Evolutionary conservation across 2,113 vertebrate species (phyloP).

Genomic region (Dasyornis broadbenti): DNA sequence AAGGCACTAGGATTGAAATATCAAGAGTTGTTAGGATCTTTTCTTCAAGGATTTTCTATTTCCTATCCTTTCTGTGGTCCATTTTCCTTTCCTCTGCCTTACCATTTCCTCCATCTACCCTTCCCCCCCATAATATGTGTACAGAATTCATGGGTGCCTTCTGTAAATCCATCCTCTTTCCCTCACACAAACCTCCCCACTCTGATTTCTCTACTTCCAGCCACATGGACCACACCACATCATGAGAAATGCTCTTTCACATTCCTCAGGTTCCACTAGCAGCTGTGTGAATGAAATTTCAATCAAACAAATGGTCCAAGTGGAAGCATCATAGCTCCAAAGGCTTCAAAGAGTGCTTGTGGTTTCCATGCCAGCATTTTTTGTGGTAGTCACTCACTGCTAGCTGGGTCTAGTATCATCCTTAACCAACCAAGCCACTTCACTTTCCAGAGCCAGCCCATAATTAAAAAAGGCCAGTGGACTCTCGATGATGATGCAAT

Average conservation of each 20-base stretch:
- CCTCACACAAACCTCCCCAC: neutral
- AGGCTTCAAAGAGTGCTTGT: constrained; percentile 29
- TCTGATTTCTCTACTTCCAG: neutral
- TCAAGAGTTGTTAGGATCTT: neutral
- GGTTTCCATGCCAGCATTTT: constrained; percentile 4
- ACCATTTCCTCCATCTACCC: neutral
- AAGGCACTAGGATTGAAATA: neutral
- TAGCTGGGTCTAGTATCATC: neutral
- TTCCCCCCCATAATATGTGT: neutral
- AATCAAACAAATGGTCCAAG: neutral
- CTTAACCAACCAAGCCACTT: constrained; percentile 13
- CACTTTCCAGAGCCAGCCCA: constrained; percentile 14
- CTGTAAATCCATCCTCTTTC: neutral
- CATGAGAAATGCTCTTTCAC: neutral
- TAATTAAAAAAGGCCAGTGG: constrained; percentile 6
- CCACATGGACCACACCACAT: neutral
- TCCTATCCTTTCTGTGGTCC: neutral
- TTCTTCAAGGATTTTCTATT: neutral
- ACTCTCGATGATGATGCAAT: neutral
- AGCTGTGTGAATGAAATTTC: neutral
- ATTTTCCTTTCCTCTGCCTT: neutral
- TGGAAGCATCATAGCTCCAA: neutral
- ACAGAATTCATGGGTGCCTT: neutral
- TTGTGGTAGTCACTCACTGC: constrained; percentile 9
- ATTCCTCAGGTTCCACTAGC: neutral